phyloP scores from a whole-genome alignment of 2,113 vertebrate genomes.

The Brachyistius frenatus region DNA sequence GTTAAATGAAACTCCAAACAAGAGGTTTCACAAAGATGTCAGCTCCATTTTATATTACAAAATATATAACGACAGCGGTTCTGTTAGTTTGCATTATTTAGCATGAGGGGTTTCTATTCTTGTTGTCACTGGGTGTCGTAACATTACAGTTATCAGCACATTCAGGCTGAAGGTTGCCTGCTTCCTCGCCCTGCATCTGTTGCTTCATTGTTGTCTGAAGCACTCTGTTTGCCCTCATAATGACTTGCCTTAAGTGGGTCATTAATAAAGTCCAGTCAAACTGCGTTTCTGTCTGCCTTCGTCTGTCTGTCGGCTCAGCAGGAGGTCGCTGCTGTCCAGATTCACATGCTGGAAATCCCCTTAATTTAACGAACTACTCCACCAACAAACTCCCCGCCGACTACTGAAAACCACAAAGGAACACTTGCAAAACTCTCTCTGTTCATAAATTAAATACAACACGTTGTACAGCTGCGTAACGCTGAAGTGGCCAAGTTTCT shows the following conservation, averaged over 20 bases:
- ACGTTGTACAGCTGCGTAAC: slow-evolving; percentile 10
- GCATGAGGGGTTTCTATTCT: too few species aligned
- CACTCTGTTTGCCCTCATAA: slow-evolving; percentile 29
- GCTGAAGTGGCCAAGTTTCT: not conserved
- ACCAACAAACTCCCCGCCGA: slow-evolving; percentile 38
- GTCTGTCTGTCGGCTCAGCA: slow-evolving; percentile 9
- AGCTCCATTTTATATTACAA: too few species aligned
- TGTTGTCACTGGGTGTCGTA: too few species aligned
- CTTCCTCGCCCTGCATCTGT: not conserved
- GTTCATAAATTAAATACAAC: slow-evolving; percentile 14
- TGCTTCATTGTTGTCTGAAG: slow-evolving; percentile 37
- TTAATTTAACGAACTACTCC: slow-evolving; percentile 55
- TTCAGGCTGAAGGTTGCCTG: not conserved
- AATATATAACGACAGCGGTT: too few species aligned
- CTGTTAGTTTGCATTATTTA: too few species aligned
- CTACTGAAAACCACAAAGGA: slow-evolving; percentile 25
- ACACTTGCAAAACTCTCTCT: slow-evolving; percentile 2
- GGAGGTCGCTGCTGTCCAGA: slow-evolving; percentile 48
- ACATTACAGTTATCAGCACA: slow-evolving; percentile 2
- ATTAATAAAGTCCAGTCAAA: slow-evolving; percentile 20
- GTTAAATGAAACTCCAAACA: too few species aligned
- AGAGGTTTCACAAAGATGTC: too few species aligned
- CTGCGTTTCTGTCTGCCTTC: slow-evolving; percentile 18
- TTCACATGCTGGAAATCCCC: slow-evolving; percentile 83
- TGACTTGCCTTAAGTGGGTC: slow-evolving; percentile 7